A percentile compares a stretch with the other conserved stretches of the same genome.
These are phyloP conservation scores for Linurgus olivaceus DNA, from an alignment of 2,797 vertebrate genomes.

Conservation along the genomic window DNA sequence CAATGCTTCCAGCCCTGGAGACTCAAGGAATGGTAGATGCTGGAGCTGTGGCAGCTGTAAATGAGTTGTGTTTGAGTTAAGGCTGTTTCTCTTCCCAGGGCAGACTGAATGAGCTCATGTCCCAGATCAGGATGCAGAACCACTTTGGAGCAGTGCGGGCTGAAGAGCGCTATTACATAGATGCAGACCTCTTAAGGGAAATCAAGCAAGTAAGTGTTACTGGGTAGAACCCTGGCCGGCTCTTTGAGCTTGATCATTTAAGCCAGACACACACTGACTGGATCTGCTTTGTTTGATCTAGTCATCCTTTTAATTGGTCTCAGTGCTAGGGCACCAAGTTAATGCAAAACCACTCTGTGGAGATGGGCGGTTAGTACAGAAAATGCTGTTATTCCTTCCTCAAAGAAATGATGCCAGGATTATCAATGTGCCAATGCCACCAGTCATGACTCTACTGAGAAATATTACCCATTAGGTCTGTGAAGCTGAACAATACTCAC, in stretches of 20 bases:
- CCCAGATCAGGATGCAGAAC: conserved; percentile 98
- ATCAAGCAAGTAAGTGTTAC: conserved; percentile 87
- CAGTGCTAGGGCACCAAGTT: too few species aligned
- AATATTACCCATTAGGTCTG: neutral
- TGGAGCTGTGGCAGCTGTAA: neutral
- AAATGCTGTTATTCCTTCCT: neutral
- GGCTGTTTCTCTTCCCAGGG: conserved; percentile 78
- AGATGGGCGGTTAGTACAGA: neutral
- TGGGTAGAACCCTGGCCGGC: neutral
- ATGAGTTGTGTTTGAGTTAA: neutral
- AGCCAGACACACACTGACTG: neutral
- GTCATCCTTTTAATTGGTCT: neutral
- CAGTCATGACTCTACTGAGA: neutral
- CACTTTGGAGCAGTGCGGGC: conserved; percentile 92
- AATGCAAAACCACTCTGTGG: neutral
- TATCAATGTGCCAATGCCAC: neutral
- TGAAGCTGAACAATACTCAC: neutral
- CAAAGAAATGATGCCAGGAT: neutral
- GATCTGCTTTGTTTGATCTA: neutral
- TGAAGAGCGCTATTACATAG: conserved; percentile 92
- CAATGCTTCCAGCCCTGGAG: neutral
- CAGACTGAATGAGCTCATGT: conserved; percentile 97
- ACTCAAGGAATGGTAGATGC: neutral
- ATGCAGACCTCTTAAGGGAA: conserved; percentile 90
- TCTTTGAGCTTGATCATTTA: neutral